Evolutionary conservation across 2,888 invertebrate species (phyloP).

Genomic region (Phymatocera aterrima): DNA sequence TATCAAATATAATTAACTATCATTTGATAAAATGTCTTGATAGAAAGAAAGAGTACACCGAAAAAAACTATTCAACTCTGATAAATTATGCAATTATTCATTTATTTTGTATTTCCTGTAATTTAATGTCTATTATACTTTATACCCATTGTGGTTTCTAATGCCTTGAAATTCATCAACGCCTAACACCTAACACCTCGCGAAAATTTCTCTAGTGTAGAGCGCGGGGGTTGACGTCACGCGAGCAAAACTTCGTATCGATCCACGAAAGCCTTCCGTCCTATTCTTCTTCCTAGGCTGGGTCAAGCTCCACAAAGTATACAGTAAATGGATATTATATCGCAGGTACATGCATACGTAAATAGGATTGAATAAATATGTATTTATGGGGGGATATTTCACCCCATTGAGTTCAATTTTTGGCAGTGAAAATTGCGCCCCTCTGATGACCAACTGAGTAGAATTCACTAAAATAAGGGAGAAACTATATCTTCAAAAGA

Average conservation of each 20-base stretch:
- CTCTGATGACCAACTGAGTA: too few relatives aligned
- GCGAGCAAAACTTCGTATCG: conserved; percentile 35
- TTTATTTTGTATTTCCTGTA: background rate
- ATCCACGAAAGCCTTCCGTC: conserved; percentile 33
- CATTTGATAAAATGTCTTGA: too few relatives aligned
- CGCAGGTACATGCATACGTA: background rate
- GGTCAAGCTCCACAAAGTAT: conserved; percentile 7
- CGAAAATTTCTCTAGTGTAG: conserved; percentile 23
- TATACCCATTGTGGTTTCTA: background rate
- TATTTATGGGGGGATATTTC: background rate
- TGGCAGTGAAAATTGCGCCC: too few relatives aligned
- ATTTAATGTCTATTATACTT: background rate
- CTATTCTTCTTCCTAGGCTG: conserved; percentile 32
- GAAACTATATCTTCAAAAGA: too few relatives aligned
- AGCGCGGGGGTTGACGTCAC: conserved; percentile 34
- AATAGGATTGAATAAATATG: too few relatives aligned
- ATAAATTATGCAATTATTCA: too few relatives aligned
- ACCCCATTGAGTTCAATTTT: background rate
- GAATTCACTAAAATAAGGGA: too few relatives aligned
- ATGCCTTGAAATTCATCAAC: conserved; percentile 8
- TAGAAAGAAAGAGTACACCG: too few relatives aligned
- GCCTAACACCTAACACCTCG: conserved; percentile 6
- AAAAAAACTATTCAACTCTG: too few relatives aligned
- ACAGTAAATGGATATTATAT: background rate
- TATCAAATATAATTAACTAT: too few relatives aligned